phyloP scores from a whole-genome alignment of 2,888 invertebrate species.

The Druceiella hillmani region DNA sequence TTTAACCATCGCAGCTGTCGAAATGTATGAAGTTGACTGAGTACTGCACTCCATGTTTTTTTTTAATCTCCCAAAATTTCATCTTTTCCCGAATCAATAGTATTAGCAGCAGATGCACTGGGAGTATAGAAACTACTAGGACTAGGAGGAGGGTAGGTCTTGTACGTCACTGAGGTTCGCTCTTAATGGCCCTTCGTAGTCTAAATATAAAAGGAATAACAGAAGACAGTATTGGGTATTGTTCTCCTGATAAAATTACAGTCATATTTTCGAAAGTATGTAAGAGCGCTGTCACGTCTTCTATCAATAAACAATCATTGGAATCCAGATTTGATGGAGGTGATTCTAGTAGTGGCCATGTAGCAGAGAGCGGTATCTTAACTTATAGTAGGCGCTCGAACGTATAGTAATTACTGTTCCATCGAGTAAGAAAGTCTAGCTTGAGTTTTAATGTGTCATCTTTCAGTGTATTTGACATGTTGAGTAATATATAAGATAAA shows the following conservation, averaged over 20 bases:
- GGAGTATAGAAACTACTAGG: too few species aligned
- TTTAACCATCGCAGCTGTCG: too few species aligned
- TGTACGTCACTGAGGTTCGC: too few species aligned
- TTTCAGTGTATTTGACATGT: constrained; percentile 23
- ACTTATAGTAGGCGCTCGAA: constrained; percentile 21
- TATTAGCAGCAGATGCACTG: too few species aligned
- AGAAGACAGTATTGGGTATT: constrained; percentile 17
- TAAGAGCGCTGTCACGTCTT: constrained; percentile 13
- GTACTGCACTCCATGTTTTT: too few species aligned
- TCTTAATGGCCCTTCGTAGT: constrained; percentile 14
- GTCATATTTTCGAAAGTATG: constrained; percentile 16
- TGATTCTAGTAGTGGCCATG: constrained; percentile 13
- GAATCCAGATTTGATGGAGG: constrained; percentile 10
- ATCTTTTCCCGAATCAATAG: too few species aligned
- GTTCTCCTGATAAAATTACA: constrained; percentile 17
- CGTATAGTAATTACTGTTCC: constrained; percentile 25
- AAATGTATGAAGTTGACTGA: too few species aligned
- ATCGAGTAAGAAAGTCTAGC: constrained; percentile 26
- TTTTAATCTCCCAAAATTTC: too few species aligned
- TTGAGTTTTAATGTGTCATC: constrained; percentile 23
- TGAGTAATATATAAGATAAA: constrained; percentile 18
- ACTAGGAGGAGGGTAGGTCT: too few species aligned
- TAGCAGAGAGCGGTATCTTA: constrained; percentile 22
- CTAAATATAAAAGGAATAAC: constrained; percentile 19
- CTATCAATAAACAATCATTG: constrained; percentile 16